Evolutionary conservation across 2,797 vertebrate species (phyloP), one percentile per base, ranked within the genome.

Genomic region (Caiman crocodilus): DNA sequence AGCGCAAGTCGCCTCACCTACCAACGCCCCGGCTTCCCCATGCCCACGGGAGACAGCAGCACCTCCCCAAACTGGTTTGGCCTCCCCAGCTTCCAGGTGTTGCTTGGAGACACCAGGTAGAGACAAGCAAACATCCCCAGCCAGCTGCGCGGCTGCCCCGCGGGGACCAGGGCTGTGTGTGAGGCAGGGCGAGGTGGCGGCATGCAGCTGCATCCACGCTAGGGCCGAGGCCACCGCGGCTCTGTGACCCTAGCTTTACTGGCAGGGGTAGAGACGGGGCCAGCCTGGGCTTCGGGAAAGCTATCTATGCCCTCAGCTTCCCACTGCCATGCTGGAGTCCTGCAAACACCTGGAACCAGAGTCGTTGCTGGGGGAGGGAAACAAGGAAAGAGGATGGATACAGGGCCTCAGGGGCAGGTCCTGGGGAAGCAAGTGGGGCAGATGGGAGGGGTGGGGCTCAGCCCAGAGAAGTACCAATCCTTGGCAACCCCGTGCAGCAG

Each of bases 11-110:
- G 15, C 87, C 92, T 58, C 59, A 73, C 81, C 28, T 61, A 84
- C 82, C 93, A 71, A 84, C 94, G 14, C 92, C 94, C 90, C 67
- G 16, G 83, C 5, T 65, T 84, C 78, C 71, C 65, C 4, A 5
- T 80, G 87, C 87, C 87, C 30, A 25, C 3, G 20, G 90, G 25
- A 88, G 50, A 15, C 9, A 80, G 85, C 81, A 2, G 55, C 3
- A 78, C 63, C 93, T 90, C 65, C 95, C 91, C 91, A 92, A 95
- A 96, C 95, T 92, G 95, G 96, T 96, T 97, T 90, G 79, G 92
- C 82, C 60, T 96, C 92, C 90, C 88, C 77, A 2, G 61, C 73
- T 85, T 79, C 91, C 92, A 80, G 91, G 67, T 76, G 64, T 78
- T 96, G 94, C 96, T 92, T 93, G 60, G 87, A 90, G 89, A 78